phyloP scores from a whole-genome alignment of 2,797 vertebrate species.

The Lepus townsendii region DNA sequence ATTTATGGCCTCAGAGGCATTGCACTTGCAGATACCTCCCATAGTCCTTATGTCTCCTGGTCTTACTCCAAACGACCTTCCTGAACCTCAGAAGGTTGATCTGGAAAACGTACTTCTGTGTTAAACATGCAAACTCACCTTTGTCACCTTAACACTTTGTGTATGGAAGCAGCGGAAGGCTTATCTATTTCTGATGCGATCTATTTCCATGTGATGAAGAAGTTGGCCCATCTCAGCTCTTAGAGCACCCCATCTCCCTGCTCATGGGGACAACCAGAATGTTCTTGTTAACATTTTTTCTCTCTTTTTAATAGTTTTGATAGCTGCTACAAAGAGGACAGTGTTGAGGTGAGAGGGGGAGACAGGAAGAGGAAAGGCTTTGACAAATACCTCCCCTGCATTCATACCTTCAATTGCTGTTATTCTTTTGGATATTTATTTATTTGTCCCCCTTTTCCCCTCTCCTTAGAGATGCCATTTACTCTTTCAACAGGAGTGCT shows the following conservation, averaged over 20 bases:
- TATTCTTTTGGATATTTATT: neutral
- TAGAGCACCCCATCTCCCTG: neutral
- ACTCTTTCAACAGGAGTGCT: neutral
- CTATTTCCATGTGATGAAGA: neutral
- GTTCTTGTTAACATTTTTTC: neutral
- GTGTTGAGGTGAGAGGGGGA: neutral
- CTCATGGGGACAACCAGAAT: neutral
- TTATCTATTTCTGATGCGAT: neutral
- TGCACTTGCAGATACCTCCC: neutral
- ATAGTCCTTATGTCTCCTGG: fast-evolving
- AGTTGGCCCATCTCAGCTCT: neutral
- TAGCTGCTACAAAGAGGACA: neutral
- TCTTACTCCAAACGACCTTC: neutral
- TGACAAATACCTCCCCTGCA: neutral
- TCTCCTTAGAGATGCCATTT: neutral
- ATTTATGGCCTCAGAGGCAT: neutral
- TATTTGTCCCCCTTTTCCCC: neutral
- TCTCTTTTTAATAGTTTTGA: neutral
- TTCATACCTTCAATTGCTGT: neutral
- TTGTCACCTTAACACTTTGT: neutral
- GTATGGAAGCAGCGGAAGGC: neutral
- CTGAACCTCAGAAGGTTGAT: neutral
- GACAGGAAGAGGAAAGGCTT: neutral
- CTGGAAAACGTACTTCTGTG: neutral
- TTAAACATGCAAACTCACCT: neutral